phyloP scores from a whole-genome alignment of 2,797 vertebrate genomes.

The Alauda arvensis region DNA sequence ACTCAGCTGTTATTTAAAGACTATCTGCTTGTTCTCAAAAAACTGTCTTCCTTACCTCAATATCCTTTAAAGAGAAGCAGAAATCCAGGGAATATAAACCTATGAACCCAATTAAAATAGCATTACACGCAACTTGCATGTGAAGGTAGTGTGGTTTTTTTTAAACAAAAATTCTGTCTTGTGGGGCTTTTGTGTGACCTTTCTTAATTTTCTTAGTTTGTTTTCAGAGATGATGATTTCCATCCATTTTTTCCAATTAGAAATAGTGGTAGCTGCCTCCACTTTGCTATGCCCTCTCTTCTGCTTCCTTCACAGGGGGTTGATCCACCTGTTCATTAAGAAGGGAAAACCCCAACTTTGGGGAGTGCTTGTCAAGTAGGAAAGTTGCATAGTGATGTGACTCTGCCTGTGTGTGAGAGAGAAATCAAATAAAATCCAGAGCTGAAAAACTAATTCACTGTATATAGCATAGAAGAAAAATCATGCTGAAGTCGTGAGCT shows the following conservation, averaged over 20 bases:
- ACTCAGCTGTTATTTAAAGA: constrained; percentile 20
- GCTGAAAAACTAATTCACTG: constrained; percentile 42
- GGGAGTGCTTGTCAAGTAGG: background rate
- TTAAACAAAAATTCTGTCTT: background rate
- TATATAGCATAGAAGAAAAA: constrained; percentile 54
- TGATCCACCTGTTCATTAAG: background rate
- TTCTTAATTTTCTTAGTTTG: background rate
- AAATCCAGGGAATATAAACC: background rate
- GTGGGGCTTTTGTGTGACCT: background rate
- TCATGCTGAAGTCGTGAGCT: constrained; percentile 55
- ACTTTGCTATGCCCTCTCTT: background rate
- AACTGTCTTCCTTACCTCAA: background rate
- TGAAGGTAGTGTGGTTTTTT: background rate
- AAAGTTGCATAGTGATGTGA: constrained; percentile 1
- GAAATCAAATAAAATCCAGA: constrained; percentile 53
- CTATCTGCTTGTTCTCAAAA: background rate
- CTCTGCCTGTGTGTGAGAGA: background rate
- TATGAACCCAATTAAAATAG: background rate
- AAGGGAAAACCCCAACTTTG: background rate
- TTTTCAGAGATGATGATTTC: background rate
- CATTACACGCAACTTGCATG: background rate
- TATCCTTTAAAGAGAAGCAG: background rate
- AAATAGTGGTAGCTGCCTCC: background rate
- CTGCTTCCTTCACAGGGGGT: background rate
- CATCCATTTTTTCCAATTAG: background rate